Evolutionary conservation across 2,888 invertebrate genomes (phyloP), one percentile per base, ranked within the genome.

Genomic region (Pyrocoelia pectoralis): DNA sequence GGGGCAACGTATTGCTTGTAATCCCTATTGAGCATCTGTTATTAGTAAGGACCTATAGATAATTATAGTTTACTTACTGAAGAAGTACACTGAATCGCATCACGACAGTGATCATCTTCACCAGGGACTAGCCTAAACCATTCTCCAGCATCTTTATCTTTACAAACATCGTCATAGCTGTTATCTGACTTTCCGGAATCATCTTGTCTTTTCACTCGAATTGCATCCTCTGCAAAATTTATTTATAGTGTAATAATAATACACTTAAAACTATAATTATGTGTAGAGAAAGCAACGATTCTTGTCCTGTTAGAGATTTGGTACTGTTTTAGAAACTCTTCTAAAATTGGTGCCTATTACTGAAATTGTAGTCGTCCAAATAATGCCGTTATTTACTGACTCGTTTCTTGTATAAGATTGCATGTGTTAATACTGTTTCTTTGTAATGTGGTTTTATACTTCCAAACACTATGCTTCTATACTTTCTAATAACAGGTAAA

Each of bases 81-180:
- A 79, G 94, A 93, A 72, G 95, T 95, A 84, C 95, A 95, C 83
- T 95, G 95, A 80, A 95, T 95, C 80, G 95, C 95, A 84, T 95
- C 95, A 81, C 95, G 91, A 82, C 95, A 96, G 82, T 92, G 93
- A 83, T 95, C 95, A 75, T 93, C 94, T 74, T 95, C 94, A 74
- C 93, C 94, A 67, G 93, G 89, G 66, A 93, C 92, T 79, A 95
- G 85, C 77, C 95, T 89, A 86, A 96, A 95, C 95, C 95, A 95
- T 84, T 95, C 95, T 69, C 95, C 95, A 54, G 95, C 95, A 83
- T 94, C 95, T 85, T 94, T 95, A 85, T 94, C 94, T 86, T 94
- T 94, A 85, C 95, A 95, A 73, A 96, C 87, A 82, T 94, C 95
- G 78, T 85, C 88, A 82, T 95, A 94, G 82, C 93, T 91, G 81